A percentile compares a stretch with the other conserved stretches of the same genome.
phyloP scores from a whole-genome alignment of 1,140 invertebrate genomes.

The Camponotus floridanus region DNA sequence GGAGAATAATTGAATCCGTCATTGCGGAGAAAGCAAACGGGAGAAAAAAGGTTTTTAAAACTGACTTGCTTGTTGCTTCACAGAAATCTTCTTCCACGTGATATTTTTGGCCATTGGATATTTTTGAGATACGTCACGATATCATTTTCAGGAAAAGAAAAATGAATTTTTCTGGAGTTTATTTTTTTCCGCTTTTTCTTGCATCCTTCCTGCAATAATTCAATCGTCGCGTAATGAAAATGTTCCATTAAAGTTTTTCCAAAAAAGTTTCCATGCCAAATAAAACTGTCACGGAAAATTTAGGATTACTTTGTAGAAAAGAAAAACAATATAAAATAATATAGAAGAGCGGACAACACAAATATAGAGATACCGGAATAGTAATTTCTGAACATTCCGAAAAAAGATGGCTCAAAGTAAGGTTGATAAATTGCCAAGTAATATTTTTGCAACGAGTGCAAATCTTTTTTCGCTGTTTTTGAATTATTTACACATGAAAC shows the following conservation, averaged over 20 bases:
- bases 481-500: background rate
- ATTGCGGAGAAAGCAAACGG: background rate
- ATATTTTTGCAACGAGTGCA: slow-evolving; percentile 35
- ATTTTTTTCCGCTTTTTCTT: background rate
- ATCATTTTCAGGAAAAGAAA: background rate
- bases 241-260: background rate
- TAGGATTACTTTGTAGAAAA: background rate
- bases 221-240: too few species aligned
- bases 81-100: background rate
- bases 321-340: background rate
- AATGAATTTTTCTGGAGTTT: background rate
- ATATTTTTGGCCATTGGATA: background rate
- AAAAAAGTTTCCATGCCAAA: too few species aligned
- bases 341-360: background rate
- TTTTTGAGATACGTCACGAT: background rate
- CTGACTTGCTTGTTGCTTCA: background rate
- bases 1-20: slow-evolving; percentile 48
- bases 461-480: slow-evolving; percentile 28
- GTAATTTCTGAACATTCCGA: too few species aligned
- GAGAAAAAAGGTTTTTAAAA: background rate
- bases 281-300: too few species aligned
- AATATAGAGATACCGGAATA: background rate
- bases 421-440: slow-evolving; percentile 59
- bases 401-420: slow-evolving; percentile 13
- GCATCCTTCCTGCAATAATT: background rate